phyloP scores from a whole-genome alignment of 2,888 invertebrate genomes.

The Trachelus iudaicus region DNA sequence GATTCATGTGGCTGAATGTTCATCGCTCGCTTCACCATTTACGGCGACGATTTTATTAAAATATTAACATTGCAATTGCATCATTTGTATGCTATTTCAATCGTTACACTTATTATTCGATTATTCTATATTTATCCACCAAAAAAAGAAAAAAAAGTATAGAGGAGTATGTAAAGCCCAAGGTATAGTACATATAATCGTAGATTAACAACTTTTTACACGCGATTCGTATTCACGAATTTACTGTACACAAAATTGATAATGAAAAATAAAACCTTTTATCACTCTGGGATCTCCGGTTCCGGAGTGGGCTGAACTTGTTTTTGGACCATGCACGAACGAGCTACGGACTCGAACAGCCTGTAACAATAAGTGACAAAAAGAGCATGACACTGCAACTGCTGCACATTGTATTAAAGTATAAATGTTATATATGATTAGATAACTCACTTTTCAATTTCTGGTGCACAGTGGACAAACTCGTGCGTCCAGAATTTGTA shows the following conservation, averaged over 20 bases:
- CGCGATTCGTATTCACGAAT: constrained; percentile 48
- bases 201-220: constrained; percentile 64
- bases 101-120: constrained; percentile 46
- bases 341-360: constrained; percentile 95
- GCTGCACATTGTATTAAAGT: constrained; percentile 2
- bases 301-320: constrained; percentile 75
- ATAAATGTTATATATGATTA: constrained; percentile 12
- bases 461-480: constrained; percentile 99
- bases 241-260: constrained; percentile 59
- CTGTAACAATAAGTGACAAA: constrained; percentile 67
- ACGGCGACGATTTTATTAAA: constrained; percentile 55
- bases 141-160: constrained; percentile 35
- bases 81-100: constrained; percentile 42
- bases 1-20: constrained; percentile 50
- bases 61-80: constrained; percentile 61
- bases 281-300: constrained; percentile 77
- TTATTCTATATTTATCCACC: constrained; percentile 48
- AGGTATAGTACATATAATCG: constrained; percentile 41
- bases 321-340: constrained; percentile 93
- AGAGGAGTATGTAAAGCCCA: constrained; percentile 39
- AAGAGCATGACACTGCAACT: constrained; percentile 6
- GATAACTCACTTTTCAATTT: constrained; percentile 94
- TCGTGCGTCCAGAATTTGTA: constrained; percentile 99
- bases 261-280: constrained; percentile 54
- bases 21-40: constrained; percentile 53